Percentiles rank a stretch among this genome's conserved stretches.
Conservation (phyloP, 2,797 vertebrate genomes). For the Manis javanica region DNA sequence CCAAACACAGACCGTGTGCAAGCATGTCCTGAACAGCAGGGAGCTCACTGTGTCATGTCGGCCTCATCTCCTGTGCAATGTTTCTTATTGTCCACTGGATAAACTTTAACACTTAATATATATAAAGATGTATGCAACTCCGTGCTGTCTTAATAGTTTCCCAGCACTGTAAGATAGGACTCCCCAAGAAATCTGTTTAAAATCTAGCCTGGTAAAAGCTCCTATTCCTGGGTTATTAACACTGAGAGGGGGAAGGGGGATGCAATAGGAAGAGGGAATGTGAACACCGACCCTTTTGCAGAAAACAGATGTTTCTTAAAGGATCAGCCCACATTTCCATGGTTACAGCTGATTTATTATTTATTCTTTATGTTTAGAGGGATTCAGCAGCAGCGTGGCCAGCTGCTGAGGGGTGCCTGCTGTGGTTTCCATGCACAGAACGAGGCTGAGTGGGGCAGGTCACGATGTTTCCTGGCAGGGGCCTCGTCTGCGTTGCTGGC, state of each 20-base stretch:
- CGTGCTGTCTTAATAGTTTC: neutral
- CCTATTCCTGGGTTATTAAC: neutral
- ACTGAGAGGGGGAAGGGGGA: neutral
- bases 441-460: neutral
- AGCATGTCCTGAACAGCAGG: neutral
- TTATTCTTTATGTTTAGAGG: neutral
- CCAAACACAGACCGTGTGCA: neutral
- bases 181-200: neutral
- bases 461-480: neutral
- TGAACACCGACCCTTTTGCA: neutral
- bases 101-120: too few relatives aligned
- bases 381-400: neutral
- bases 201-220: neutral
- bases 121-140: too few relatives aligned
- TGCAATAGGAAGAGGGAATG: neutral
- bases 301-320: neutral
- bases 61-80: neutral
- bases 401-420: neutral
- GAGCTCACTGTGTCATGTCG: neutral
- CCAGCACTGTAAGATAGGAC: neutral
- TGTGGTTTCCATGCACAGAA: neutral
- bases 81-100: too few relatives aligned
- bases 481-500: rapidly evolving
- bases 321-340: neutral
- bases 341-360: neutral